phyloP scores from a whole-genome alignment of 2,888 invertebrate species.

The Ennomos fuscantarius region DNA sequence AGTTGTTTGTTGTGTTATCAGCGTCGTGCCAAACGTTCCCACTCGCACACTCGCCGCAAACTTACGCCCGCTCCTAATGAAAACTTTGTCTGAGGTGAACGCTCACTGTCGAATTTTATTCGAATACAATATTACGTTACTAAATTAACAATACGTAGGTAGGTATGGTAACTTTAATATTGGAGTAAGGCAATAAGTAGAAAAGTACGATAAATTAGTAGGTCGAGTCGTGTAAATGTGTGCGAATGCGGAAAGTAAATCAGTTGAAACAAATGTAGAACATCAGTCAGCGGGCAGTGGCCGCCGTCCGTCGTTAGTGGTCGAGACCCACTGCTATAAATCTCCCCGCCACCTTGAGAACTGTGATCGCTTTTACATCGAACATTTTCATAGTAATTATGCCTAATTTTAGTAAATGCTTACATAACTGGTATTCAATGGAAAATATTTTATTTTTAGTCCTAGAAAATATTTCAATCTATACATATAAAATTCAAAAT shows the following conservation, averaged over 20 bases:
- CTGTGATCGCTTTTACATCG: constrained; percentile 55
- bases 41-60: constrained; percentile 76
- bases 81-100: constrained; percentile 76
- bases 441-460: no score
- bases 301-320: constrained; percentile 76
- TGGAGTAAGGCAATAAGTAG: constrained; percentile 46
- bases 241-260: constrained; percentile 74
- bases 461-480: constrained; percentile 20
- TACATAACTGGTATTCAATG: no score
- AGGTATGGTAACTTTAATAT: constrained; percentile 21
- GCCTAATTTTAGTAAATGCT: no score
- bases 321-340: constrained; percentile 74
- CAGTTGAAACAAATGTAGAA: constrained; percentile 81
- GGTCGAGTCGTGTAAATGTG: constrained; percentile 62
- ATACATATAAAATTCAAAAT: no score
- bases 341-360: constrained; percentile 77
- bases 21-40: constrained; percentile 79
- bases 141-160: constrained; percentile 27
- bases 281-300: constrained; percentile 73
- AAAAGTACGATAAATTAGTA: constrained; percentile 54
- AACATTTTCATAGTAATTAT: constrained; percentile 6
- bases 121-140: constrained; percentile 42
- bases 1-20: constrained; percentile 85
- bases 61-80: constrained; percentile 77
- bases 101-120: constrained; percentile 61